Evolutionary conservation across 2,888 invertebrate genomes (phyloP).

Genomic region (Heterodera filipjevi): DNA sequence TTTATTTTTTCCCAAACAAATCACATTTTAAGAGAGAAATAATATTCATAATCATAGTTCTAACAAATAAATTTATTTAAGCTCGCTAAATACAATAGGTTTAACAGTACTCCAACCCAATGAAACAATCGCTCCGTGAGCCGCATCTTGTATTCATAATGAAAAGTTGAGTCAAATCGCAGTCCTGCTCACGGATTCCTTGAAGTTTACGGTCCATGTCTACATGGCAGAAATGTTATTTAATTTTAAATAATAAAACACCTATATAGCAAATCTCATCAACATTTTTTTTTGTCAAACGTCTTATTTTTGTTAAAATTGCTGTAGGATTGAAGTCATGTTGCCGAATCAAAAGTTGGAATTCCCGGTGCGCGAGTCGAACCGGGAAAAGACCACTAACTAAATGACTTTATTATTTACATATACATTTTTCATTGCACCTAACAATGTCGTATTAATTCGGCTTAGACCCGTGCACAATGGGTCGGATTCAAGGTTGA

Average conservation of each 20-base stretch:
- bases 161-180: background rate
- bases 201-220: background rate
- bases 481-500: background rate
- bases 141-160: background rate
- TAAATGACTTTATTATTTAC: background rate
- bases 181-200: background rate
- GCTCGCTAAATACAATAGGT: background rate
- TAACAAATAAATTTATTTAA: background rate
- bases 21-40: background rate
- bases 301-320: background rate
- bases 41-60: background rate
- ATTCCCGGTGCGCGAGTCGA: background rate
- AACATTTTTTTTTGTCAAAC: background rate
- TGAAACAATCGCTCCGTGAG: background rate
- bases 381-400: background rate
- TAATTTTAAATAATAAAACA: background rate
- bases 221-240: background rate
- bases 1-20: background rate
- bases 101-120: background rate
- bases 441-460: background rate
- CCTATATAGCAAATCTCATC: background rate
- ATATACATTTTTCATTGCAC: background rate
- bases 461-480: background rate
- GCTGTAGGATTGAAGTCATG: background rate
- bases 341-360: background rate